phyloP scores from a whole-genome alignment of 2,888 invertebrate species.

The Steinernema scapterisci region DNA sequence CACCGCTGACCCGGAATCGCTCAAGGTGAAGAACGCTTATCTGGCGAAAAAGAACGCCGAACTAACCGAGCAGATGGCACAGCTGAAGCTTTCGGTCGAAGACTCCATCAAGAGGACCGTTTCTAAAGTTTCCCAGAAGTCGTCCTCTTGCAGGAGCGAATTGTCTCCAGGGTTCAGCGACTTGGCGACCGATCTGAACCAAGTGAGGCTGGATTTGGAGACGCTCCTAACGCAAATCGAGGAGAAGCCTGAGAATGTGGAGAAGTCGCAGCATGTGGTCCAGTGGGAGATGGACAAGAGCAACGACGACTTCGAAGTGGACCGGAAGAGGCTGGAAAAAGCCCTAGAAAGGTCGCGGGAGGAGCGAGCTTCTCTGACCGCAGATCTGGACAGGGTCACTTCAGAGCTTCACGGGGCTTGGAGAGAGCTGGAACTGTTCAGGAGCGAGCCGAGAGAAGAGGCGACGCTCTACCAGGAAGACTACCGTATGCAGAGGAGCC shows the following conservation, averaged over 20 bases:
- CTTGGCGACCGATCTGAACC: conserved; percentile 41
- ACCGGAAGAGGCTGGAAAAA: conserved; percentile 33
- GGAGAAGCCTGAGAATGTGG: conserved; percentile 37
- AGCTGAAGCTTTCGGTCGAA: conserved; percentile 38
- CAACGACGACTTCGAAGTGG: not conserved
- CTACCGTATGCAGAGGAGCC: conserved; percentile 32
- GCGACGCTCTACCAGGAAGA: conserved; percentile 34
- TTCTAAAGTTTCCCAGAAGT: conserved; percentile 35
- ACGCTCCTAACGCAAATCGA: conserved; percentile 52
- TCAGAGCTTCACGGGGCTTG: conserved; percentile 43
- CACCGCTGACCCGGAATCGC: not conserved
- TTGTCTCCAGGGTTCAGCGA: conserved; percentile 33
- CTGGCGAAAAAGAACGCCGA: conserved; percentile 36
- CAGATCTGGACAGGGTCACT: conserved; percentile 14
- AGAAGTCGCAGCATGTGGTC: not conserved
- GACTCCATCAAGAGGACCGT: conserved; percentile 39
- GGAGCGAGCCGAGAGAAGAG: conserved; percentile 49
- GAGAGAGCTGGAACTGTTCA: conserved; percentile 50
- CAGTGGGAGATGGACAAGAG: conserved; percentile 20
- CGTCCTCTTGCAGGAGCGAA: conserved; percentile 22
- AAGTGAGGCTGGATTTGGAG: conserved; percentile 56
- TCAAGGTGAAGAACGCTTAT: conserved; percentile 39
- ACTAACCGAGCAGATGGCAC: conserved; percentile 33
- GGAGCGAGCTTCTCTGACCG: conserved; percentile 49
- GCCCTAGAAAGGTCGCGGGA: conserved; percentile 44